These are phyloP conservation scores for Brassicogethes aeneus DNA, from an alignment of 2,888 invertebrate species.

Conservation along the genomic window DNA sequence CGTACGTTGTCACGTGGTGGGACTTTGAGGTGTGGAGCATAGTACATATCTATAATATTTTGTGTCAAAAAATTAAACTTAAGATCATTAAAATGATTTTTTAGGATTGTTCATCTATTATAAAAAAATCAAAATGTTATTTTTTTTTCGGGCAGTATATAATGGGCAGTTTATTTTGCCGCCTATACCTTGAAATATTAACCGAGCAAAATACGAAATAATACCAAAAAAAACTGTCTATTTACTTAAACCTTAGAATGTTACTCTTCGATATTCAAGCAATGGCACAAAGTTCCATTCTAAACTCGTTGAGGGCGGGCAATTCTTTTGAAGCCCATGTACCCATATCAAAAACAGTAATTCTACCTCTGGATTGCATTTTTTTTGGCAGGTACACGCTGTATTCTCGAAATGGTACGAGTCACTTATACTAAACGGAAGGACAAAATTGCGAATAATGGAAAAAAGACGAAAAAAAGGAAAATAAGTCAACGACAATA, in stretches of 20 bases:
- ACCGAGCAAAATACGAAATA: conserved; percentile 27
- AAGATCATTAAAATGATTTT: too few relatives aligned
- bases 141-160: background rate
- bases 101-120: too few relatives aligned
- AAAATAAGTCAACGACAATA: conserved; percentile 27
- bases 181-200: conserved; percentile 8
- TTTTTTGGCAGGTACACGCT: background rate
- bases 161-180: conserved; percentile 4
- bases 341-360: background rate
- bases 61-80: too few relatives aligned
- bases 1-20: too few relatives aligned
- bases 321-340: conserved; percentile 31
- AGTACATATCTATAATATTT: too few relatives aligned
- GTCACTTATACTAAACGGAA: conserved; percentile 33
- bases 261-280: conserved; percentile 8
- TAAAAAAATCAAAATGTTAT: background rate
- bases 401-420: background rate
- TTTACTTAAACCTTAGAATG: conserved; percentile 24
- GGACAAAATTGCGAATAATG: conserved; percentile 33
- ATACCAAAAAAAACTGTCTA: conserved; percentile 31
- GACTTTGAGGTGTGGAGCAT: too few relatives aligned
- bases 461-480: conserved; percentile 21
- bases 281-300: background rate
- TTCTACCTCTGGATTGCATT: background rate
- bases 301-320: conserved; percentile 29